Percentiles rank a stretch among this genome's conserved stretches.
Conservation (phyloP, 2,113 vertebrate genomes). For the Corvus cornix region DNA sequence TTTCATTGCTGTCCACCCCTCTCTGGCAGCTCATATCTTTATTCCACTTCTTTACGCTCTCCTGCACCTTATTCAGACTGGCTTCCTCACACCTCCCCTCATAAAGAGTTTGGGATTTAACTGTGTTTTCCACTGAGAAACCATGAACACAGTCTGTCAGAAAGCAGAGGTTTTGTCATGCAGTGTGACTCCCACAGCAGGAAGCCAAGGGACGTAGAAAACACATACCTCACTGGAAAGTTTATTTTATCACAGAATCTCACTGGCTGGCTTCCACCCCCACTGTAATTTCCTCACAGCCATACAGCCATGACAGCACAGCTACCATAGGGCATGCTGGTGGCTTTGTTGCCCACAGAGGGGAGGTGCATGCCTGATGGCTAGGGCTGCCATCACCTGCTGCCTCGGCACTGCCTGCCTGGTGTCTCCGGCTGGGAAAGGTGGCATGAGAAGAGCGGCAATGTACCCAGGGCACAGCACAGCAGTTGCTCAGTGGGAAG, state of each 20-base stretch:
- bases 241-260: conserved; percentile 54
- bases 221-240: conserved; percentile 58
- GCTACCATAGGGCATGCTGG: background rate
- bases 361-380: background rate
- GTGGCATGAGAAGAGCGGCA: background rate
- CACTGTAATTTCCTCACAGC: conserved; percentile 57
- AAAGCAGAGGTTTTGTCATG: background rate
- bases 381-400: background rate
- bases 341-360: background rate
- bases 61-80: background rate
- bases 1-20: background rate
- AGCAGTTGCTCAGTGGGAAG: background rate
- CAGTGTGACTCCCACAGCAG: background rate
- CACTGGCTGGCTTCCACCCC: conserved; percentile 52
- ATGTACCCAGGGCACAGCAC: background rate
- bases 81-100: background rate
- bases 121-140: background rate
- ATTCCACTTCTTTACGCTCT: background rate
- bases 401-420: accelerated
- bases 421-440: accelerated
- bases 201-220: conserved; percentile 29
- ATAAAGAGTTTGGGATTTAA: background rate
- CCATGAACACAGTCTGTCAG: background rate
- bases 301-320: background rate
- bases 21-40: background rate